These are phyloP conservation scores for Micronycteris hirsuta DNA, from an alignment of 2,113 vertebrate genomes.

Conservation along the genomic window DNA sequence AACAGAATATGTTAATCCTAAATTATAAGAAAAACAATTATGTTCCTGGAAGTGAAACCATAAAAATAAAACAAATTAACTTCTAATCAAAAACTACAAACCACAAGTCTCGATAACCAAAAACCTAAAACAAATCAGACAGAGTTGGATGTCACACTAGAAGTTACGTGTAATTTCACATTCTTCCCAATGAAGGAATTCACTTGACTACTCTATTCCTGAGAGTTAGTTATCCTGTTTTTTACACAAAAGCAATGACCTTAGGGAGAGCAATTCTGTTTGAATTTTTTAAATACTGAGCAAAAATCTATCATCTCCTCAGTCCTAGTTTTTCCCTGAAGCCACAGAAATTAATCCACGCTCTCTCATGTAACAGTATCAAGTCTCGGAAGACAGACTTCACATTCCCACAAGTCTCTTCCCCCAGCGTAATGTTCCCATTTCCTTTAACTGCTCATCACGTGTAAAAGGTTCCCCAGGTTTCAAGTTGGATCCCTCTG, in stretches of 20 bases:
- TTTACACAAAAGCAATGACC: not conserved
- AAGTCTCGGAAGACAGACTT: not conserved
- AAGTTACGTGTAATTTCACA: not conserved
- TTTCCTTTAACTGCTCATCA: not conserved
- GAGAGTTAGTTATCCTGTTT: not conserved
- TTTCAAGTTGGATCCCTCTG: not conserved
- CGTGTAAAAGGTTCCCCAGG: not conserved
- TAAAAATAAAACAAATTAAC: constrained; percentile 44
- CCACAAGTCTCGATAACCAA: not conserved
- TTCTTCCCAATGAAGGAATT: not conserved
- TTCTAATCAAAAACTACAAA: constrained; percentile 37
- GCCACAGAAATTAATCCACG: not conserved
- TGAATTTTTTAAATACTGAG: constrained; percentile 9
- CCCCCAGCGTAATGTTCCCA: not conserved
- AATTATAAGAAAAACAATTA: constrained; percentile 58
- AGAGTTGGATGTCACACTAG: not conserved
- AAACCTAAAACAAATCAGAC: not conserved
- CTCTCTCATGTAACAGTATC: not conserved
- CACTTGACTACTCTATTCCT: not conserved
- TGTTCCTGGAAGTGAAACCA: constrained; percentile 24
- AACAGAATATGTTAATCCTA: constrained; percentile 46
- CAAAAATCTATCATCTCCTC: not conserved
- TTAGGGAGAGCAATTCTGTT: not conserved
- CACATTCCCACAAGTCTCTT: not conserved
- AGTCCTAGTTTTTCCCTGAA: not conserved